These are phyloP conservation scores for Dione juno DNA, from an alignment of 2,888 invertebrate genomes.

Conservation along the genomic window DNA sequence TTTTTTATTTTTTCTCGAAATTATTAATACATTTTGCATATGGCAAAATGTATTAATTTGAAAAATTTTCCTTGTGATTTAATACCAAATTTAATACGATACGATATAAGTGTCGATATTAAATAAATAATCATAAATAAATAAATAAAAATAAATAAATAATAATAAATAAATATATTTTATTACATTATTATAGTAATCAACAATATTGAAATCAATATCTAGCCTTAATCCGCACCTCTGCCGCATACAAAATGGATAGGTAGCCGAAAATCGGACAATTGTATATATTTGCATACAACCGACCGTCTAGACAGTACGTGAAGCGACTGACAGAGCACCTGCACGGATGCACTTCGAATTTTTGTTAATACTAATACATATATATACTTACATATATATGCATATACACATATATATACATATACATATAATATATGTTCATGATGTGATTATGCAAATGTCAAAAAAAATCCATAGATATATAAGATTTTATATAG, in stretches of 20 bases:
- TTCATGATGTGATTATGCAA: no score
- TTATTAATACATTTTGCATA: no score
- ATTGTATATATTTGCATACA: slow-evolving; percentile 71
- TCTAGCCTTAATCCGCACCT: slow-evolving; percentile 58
- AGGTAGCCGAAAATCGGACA: slow-evolving; percentile 68
- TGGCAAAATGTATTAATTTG: no score
- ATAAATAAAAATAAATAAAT: no score
- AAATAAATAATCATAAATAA: no score
- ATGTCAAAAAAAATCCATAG: no score
- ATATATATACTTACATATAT: not conserved
- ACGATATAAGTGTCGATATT: no score
- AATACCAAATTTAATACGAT: no score
- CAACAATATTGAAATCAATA: not conserved
- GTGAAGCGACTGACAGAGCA: slow-evolving; percentile 57
- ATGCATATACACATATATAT: not conserved
- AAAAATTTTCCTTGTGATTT: no score
- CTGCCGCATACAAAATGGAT: slow-evolving; percentile 58
- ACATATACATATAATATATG: not conserved
- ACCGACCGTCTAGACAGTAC: slow-evolving; percentile 70
- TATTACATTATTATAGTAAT: not conserved
- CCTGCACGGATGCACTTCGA: slow-evolving; percentile 51
- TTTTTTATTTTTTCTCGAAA: no score
- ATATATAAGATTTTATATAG: no score
- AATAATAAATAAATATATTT: no score
- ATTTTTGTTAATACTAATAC: slow-evolving; percentile 31